Percentiles rank a stretch among this genome's conserved stretches.
phyloP scores from a whole-genome alignment of 2,113 vertebrate genomes.

The Syngnathus scovelli region DNA sequence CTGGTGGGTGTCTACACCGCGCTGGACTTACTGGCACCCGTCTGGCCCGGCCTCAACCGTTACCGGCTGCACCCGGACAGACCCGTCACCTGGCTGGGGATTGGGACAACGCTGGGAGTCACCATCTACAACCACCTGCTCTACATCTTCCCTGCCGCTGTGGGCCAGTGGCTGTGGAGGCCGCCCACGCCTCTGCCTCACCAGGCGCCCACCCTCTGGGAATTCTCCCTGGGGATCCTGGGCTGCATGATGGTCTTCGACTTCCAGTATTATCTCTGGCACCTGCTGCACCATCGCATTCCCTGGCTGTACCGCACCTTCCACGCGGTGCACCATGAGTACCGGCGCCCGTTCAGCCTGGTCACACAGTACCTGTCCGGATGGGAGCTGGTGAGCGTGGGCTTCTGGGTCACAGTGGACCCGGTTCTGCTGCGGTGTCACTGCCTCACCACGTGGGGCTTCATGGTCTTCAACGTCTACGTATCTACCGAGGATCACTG shows the following conservation, averaged over 20 bases:
- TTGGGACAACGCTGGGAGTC: constrained; percentile 64
- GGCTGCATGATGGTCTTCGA: constrained; percentile 76
- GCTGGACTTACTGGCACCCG: constrained; percentile 71
- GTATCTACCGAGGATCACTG: constrained; percentile 76
- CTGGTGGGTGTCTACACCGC: constrained; percentile 67
- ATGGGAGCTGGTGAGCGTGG: constrained; percentile 75
- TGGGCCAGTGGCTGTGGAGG: constrained; percentile 76
- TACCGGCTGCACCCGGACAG: constrained; percentile 69
- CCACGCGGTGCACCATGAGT: constrained; percentile 76
- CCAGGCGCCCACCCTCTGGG: constrained; percentile 65
- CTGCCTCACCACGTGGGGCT: constrained; percentile 73
- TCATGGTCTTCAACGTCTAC: constrained; percentile 78
- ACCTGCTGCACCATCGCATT: constrained; percentile 73
- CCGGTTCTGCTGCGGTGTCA: constrained; percentile 74
- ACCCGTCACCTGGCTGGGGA: constrained; percentile 61
- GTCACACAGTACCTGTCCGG: constrained; percentile 76
- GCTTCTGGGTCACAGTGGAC: constrained; percentile 74
- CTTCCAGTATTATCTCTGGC: constrained; percentile 79
- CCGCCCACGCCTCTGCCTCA: constrained; percentile 65
- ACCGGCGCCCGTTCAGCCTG: constrained; percentile 72
- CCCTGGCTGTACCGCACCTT: constrained; percentile 76
- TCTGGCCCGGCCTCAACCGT: constrained; percentile 67
- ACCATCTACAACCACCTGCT: constrained; percentile 74
- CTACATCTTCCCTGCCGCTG: constrained; percentile 72
- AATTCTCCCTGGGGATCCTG: constrained; percentile 69